A percentile compares a stretch with the other conserved stretches of the same genome.
These are phyloP conservation scores for Caiman crocodilus DNA, from an alignment of 2,797 vertebrate genomes.

Conservation along the genomic window DNA sequence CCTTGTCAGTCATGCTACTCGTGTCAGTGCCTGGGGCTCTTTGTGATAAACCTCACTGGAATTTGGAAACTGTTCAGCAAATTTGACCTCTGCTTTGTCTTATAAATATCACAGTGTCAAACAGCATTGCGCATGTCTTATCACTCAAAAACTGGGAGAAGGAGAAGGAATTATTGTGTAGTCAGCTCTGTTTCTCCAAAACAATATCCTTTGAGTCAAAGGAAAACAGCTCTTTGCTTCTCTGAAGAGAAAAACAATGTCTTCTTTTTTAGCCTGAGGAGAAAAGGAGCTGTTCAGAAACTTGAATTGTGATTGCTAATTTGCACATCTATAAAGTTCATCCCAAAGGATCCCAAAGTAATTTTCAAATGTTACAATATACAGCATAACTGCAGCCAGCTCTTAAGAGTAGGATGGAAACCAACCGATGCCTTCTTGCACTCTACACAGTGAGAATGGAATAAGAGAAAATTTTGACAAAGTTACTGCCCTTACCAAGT, in stretches of 20 bases:
- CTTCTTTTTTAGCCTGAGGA: background rate
- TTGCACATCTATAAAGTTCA: background rate
- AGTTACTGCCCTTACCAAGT: background rate
- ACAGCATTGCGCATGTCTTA: conserved; percentile 56
- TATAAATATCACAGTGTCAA: conserved; percentile 76
- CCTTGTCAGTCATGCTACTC: conserved; percentile 56
- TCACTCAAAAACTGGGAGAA: conserved; percentile 36
- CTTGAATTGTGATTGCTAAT: background rate
- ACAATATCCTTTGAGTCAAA: conserved; percentile 35
- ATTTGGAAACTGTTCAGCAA: conserved; percentile 75
- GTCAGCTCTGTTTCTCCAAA: conserved; percentile 66
- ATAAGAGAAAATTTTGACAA: background rate
- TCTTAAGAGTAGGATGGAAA: background rate
- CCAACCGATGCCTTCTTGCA: background rate
- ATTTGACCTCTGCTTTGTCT: conserved; percentile 75
- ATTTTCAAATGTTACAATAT: fast-evolving
- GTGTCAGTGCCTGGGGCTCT: conserved; percentile 61
- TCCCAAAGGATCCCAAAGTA: background rate
- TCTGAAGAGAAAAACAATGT: conserved; percentile 22
- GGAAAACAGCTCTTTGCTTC: conserved; percentile 35
- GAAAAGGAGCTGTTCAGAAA: background rate
- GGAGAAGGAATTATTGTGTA: conserved; percentile 56
- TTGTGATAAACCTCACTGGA: conserved; percentile 74
- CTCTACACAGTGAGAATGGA: background rate
- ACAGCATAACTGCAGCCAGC: background rate